Percentiles rank a stretch among this genome's conserved stretches.
Conservation (phyloP, 2,113 vertebrate species). For the Marcusenius ussheri region DNA sequence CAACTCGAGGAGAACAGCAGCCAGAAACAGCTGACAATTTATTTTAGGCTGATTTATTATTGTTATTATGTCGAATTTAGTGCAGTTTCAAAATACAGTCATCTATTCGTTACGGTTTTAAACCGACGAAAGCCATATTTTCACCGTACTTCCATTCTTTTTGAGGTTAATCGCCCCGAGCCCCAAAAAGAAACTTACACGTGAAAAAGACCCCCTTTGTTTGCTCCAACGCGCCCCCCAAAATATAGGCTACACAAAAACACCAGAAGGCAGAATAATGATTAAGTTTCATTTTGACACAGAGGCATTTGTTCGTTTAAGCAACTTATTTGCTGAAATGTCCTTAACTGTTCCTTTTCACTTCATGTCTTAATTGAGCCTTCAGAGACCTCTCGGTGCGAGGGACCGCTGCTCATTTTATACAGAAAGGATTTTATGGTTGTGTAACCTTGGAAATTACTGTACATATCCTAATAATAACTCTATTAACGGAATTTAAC, state of each 20-base stretch:
- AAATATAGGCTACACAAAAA: background rate
- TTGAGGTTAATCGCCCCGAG: background rate
- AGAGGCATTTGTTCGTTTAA: background rate
- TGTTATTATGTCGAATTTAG: background rate
- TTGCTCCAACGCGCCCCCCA: background rate
- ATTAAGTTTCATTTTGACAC: background rate
- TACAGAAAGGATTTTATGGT: background rate
- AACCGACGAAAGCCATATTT: background rate
- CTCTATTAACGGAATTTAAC: background rate
- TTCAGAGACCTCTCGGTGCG: background rate
- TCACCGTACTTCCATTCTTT: background rate
- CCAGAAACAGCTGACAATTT: background rate
- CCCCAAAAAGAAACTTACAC: background rate
- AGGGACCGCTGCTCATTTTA: background rate
- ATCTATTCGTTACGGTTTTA: background rate
- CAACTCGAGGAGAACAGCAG: background rate
- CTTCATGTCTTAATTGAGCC: background rate
- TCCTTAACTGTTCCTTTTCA: background rate
- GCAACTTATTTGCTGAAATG: background rate
- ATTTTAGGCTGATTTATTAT: background rate
- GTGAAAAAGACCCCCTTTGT: background rate
- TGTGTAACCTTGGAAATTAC: background rate
- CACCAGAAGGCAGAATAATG: background rate
- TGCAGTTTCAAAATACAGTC: background rate
- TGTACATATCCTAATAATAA: background rate